Conservation (phyloP, 2,113 vertebrate species). For the Callaeas wilsoni region DNA sequence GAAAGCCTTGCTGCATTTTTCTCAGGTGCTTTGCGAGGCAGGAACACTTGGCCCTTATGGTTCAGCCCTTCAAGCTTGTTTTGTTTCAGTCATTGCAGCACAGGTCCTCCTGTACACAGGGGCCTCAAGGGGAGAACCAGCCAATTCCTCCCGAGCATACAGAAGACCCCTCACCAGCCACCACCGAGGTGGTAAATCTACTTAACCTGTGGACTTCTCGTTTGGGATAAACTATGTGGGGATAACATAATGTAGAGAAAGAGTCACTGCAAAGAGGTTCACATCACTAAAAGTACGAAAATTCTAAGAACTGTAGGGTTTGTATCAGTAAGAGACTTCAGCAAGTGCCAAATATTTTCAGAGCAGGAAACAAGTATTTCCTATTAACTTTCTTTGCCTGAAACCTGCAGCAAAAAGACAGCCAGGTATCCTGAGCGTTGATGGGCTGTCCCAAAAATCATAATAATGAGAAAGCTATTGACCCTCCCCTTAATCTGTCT, state of each 20-base stretch:
- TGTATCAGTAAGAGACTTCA: background rate
- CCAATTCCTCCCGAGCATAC: background rate
- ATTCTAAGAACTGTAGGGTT: background rate
- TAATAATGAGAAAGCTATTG: background rate
- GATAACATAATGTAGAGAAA: background rate
- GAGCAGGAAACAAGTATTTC: background rate
- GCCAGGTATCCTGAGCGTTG: background rate
- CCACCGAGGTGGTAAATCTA: background rate
- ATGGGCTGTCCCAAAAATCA: background rate
- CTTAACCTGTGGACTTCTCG: background rate
- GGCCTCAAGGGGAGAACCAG: background rate
- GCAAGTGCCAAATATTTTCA: background rate
- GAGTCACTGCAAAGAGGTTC: background rate
- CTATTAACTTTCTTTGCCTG: background rate
- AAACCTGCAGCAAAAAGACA: background rate
- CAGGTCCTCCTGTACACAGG: fast-evolving
- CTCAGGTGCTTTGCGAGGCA: background rate
- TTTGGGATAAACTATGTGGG: background rate
- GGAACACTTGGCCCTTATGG: background rate
- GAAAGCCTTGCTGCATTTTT: background rate
- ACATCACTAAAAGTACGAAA: background rate
- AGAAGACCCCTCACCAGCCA: background rate
- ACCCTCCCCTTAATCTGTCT: background rate
- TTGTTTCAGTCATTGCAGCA: background rate
- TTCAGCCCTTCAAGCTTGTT: background rate